Conservation (phyloP, 2,797 vertebrate species). For the Bovichtus variegatus region DNA sequence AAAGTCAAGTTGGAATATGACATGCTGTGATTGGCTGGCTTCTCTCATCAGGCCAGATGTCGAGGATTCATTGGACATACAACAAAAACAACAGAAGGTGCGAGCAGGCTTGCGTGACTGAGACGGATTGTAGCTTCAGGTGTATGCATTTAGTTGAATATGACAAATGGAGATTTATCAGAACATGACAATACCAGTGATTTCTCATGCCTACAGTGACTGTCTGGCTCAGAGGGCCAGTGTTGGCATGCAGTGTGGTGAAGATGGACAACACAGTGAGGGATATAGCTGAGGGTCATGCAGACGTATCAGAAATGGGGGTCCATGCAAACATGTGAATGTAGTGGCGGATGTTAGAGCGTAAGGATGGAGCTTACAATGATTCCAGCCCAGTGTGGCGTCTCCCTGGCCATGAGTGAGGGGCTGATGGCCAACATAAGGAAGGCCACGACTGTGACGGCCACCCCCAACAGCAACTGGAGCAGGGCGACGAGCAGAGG, state of each 20-base stretch:
- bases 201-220: slow-evolving; percentile 22
- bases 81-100: slow-evolving; percentile 30
- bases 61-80: slow-evolving; percentile 27
- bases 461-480: slow-evolving; percentile 93
- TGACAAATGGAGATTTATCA: slow-evolving; percentile 46
- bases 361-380: slow-evolving; percentile 91
- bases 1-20: slow-evolving; percentile 3
- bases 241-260: slow-evolving; percentile 55
- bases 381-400: slow-evolving; percentile 98
- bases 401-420: slow-evolving; percentile 94
- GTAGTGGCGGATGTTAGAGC: slow-evolving; percentile 34
- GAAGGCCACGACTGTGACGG: slow-evolving; percentile 92
- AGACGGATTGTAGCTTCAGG: slow-evolving; percentile 15
- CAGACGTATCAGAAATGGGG: slow-evolving; percentile 40
- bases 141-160: slow-evolving; percentile 14
- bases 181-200: slow-evolving; percentile 18
- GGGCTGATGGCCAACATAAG: slow-evolving; percentile 92
- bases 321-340: slow-evolving; percentile 66
- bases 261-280: slow-evolving; percentile 2
- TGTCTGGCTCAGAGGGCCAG: slow-evolving; percentile 17
- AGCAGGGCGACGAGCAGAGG: slow-evolving; percentile 91
- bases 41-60: slow-evolving; percentile 35
- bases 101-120: slow-evolving; percentile 28
- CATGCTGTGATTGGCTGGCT: slow-evolving; percentile 24
- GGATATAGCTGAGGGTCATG: slow-evolving; percentile 50